Base-by-base conservation (phyloP, 2,888 invertebrate genomes). In the Ptilodon capucinus region DNA sequence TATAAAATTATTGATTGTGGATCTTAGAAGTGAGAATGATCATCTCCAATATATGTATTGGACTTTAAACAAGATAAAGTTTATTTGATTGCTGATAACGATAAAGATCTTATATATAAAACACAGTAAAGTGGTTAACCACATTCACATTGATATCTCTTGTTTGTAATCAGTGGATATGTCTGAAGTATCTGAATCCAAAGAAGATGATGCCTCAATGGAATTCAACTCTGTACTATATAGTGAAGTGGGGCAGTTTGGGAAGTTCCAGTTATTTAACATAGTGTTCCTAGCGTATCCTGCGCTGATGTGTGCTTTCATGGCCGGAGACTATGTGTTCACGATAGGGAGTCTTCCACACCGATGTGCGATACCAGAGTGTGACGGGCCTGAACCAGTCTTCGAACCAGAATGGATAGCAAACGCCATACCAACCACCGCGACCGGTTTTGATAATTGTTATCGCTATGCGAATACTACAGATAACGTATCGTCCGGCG, bases 311-410 rank as follows among this genome's bases (percentile, higher is more conserved):
- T 82, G 83, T 41, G 88, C 81, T 19, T 84, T 80, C 51, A 81
- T 86, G 81, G 85, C 86, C 28, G 83, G 79, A 25, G 88, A 88
- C 48, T 88, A 87, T 44, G 75, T 88, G 66, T 88, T 88, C 53
- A 85, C 88, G 30, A 83, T 81, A 11, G 84, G 81, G n/a, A 79
- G 61, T 53, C 70, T 88, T 32, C 85, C 86, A 7, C 73, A 81
- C 54, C 71, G 88, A 39, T 88, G 88, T 66, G 60, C 64, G 8
- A 67, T 88, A 51, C 76, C 86, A 13, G 71, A 80, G 52, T 88
- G 88, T 59, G 88, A 88, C 41, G 74, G 65, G 41, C 54, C 64
- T 6, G 48, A 61, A 40, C 79, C 83, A 34, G 77, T 79, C 56
- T 86, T 71, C 56, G 63, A 72, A 40, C 85, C 87, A 18, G 60